phyloP scores from a whole-genome alignment of 92 coral and sea anemone species.

The Porites cylindrica region DNA sequence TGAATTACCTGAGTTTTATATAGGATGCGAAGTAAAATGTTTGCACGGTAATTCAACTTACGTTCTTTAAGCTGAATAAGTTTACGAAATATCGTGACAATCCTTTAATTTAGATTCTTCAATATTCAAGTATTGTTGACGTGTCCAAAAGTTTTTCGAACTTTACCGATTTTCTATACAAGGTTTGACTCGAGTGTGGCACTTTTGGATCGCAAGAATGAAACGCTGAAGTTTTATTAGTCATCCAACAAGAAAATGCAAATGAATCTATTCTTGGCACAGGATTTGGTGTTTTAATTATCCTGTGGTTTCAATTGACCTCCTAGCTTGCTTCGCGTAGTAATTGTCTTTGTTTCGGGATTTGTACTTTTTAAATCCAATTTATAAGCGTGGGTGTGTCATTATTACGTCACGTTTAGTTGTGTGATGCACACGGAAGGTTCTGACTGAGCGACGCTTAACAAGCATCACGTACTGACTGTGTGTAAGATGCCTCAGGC shows the following conservation, averaged over 20 bases:
- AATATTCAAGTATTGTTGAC: background rate
- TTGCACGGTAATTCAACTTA: background rate
- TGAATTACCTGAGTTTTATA: background rate
- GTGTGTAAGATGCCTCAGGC: background rate
- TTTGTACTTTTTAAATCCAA: slow-evolving; percentile 30
- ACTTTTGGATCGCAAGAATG: background rate
- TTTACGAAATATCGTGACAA: background rate
- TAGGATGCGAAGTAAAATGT: background rate
- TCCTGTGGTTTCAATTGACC: slow-evolving; percentile 36
- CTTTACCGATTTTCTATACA: background rate
- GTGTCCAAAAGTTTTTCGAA: background rate
- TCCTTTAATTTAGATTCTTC: background rate
- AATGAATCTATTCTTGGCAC: background rate
- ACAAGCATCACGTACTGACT: slow-evolving; percentile 27
- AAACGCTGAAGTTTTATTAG: background rate
- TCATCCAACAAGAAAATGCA: background rate
- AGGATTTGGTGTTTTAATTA: background rate
- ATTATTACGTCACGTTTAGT: slow-evolving; percentile 30
- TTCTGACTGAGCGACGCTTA: slow-evolving; percentile 14
- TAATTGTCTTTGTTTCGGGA: slow-evolving; percentile 21
- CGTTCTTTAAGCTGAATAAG: background rate
- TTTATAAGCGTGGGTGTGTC: slow-evolving; percentile 28
- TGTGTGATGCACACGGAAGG: slow-evolving; percentile 8
- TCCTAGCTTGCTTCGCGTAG: slow-evolving; percentile 27
- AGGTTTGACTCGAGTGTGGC: background rate